Evolutionary conservation across 2,888 invertebrate species (phyloP).

Genomic region (Cyaniris semiargus): DNA sequence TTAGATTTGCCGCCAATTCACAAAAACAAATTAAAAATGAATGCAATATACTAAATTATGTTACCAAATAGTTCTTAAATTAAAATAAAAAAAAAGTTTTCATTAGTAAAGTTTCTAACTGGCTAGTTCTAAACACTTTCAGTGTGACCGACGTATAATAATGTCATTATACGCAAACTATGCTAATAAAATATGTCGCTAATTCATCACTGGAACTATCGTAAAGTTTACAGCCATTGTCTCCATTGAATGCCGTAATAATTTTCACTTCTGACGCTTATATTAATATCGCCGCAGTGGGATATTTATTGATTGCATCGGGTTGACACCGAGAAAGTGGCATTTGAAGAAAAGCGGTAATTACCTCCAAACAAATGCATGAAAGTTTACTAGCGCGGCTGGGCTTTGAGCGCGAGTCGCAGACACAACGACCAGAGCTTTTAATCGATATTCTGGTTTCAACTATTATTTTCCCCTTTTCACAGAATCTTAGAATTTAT

Average conservation of each 20-base stretch:
- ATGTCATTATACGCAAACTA: neutral
- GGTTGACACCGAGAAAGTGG: slow-evolving; percentile 31
- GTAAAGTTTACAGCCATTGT: slow-evolving; percentile 22
- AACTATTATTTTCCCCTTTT: neutral
- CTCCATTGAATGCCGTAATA: neutral
- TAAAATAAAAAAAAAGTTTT: too few relatives aligned
- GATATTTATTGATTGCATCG: slow-evolving; percentile 26
- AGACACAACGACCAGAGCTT: neutral
- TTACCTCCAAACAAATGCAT: slow-evolving; percentile 22
- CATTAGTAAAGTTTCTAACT: too few relatives aligned
- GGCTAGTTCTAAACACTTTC: too few relatives aligned
- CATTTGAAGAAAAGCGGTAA: slow-evolving; percentile 25
- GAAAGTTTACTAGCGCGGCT: slow-evolving; percentile 17
- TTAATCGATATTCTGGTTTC: slow-evolving; percentile 5
- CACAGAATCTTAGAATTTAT: neutral
- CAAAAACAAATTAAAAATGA: too few relatives aligned
- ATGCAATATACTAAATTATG: too few relatives aligned
- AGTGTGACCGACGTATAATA: too few relatives aligned
- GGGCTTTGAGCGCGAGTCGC: neutral
- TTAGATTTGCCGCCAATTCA: too few relatives aligned
- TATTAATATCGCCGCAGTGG: slow-evolving; percentile 15
- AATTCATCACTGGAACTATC: neutral
- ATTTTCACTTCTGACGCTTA: slow-evolving; percentile 26
- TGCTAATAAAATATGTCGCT: neutral
- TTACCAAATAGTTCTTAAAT: too few relatives aligned